Conservation (phyloP, 2,888 invertebrate genomes). For the Sesia bembeciformis region DNA sequence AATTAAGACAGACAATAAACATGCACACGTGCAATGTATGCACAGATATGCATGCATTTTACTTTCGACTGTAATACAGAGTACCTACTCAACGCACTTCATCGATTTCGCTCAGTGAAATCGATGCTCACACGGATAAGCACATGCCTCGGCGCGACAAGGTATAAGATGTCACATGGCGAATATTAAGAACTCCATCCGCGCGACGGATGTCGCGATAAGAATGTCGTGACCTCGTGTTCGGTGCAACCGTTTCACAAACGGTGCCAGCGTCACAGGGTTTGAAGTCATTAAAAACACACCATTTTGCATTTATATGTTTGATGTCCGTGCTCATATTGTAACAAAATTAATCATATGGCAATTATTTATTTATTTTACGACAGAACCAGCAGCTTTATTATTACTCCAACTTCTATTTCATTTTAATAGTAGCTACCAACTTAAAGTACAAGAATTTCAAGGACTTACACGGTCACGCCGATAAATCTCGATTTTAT, state of each 20-base stretch:
- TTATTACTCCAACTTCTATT: too few species aligned
- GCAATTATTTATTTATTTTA: too few species aligned
- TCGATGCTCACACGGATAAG: constrained; percentile 23
- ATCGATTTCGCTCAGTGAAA: constrained; percentile 25
- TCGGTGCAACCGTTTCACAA: not conserved
- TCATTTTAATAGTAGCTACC: too few species aligned
- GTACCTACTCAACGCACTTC: not conserved
- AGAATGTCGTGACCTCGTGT: constrained; percentile 14
- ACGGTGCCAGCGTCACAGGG: not conserved
- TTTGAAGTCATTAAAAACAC: too few species aligned
- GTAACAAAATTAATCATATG: too few species aligned
- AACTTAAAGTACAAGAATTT: too few species aligned
- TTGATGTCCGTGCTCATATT: too few species aligned
- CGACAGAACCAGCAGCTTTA: too few species aligned
- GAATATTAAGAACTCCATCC: constrained; percentile 42
- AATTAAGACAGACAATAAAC: too few species aligned
- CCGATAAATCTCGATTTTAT: too few species aligned
- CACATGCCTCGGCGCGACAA: constrained; percentile 24
- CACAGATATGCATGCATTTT: not conserved
- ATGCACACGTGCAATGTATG: not conserved
- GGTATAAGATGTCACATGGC: constrained; percentile 22
- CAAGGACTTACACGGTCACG: too few species aligned
- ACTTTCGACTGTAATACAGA: not conserved
- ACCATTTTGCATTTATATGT: too few species aligned
- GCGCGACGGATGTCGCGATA: constrained; percentile 28